Percentiles rank a stretch among this genome's conserved stretches.
Conservation (phyloP, 2,888 invertebrate species). For the Phania funesta region DNA sequence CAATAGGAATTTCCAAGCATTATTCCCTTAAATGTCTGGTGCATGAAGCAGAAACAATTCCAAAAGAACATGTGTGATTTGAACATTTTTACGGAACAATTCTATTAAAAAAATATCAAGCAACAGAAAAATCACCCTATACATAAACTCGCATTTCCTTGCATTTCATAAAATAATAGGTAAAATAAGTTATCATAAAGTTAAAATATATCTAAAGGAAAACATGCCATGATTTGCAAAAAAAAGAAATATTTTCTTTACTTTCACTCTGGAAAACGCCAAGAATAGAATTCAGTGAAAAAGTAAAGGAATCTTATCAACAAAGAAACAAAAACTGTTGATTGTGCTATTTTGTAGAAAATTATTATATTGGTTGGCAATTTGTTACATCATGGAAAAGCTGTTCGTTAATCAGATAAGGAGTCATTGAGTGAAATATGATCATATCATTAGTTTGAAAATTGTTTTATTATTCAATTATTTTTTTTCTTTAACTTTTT, state of each 20-base stretch:
- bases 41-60: too few relatives aligned
- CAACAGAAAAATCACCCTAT: too few relatives aligned
- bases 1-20: too few relatives aligned
- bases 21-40: too few relatives aligned
- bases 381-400: slow-evolving; percentile 50
- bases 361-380: slow-evolving; percentile 63
- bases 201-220: slow-evolving; percentile 30
- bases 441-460: slow-evolving; percentile 40
- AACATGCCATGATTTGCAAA: slow-evolving; percentile 59
- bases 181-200: slow-evolving; percentile 57
- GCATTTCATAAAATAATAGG: slow-evolving; percentile 35
- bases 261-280: background rate
- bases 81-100: too few relatives aligned
- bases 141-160: background rate
- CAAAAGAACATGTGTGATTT: too few relatives aligned
- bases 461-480: slow-evolving; percentile 14
- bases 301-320: background rate
- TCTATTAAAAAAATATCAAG: too few relatives aligned
- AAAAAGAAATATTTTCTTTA: slow-evolving; percentile 20
- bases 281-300: slow-evolving; percentile 24
- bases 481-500: background rate
- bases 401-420: slow-evolving; percentile 52
- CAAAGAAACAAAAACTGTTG: slow-evolving; percentile 48
- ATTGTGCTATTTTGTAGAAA: slow-evolving; percentile 59
- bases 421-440: slow-evolving; percentile 58